Evolutionary conservation across 2,113 vertebrate species (phyloP).

Genomic region (Rhabdomys dilectus): DNA sequence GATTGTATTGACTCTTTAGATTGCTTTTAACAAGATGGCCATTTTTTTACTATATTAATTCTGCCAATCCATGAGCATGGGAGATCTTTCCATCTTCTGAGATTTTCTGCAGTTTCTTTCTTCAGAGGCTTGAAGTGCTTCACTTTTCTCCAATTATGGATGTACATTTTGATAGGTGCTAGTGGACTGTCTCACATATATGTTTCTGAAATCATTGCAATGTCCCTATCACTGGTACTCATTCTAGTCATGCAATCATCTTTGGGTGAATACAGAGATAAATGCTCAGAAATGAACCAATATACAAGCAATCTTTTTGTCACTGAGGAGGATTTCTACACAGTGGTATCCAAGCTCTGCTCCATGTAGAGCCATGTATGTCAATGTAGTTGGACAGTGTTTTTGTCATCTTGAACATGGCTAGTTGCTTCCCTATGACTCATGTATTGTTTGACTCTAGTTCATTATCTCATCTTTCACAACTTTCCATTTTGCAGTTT

Average conservation of each 20-base stretch:
- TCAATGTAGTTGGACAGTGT: not conserved
- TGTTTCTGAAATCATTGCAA: not conserved
- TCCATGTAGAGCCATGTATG: not conserved
- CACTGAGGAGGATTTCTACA: not conserved
- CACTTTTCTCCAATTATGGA: not conserved
- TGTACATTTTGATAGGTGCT: not conserved
- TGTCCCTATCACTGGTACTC: not conserved
- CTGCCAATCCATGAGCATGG: too few relatives aligned
- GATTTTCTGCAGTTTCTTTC: too few relatives aligned
- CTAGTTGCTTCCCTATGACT: not conserved
- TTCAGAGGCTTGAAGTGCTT: not conserved
- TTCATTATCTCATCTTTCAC: not conserved
- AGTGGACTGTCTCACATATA: not conserved
- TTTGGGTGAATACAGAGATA: not conserved
- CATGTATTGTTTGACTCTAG: not conserved
- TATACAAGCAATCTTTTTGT: not conserved
- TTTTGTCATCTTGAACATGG: not conserved
- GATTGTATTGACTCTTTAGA: too few relatives aligned
- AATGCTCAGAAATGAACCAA: not conserved
- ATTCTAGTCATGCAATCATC: not conserved
- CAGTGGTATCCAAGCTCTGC: not conserved
- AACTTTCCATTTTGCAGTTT: not conserved
- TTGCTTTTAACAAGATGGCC: too few relatives aligned
- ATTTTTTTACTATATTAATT: too few relatives aligned
- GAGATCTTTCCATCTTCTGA: too few relatives aligned